Conservation (phyloP, 2,888 invertebrate species). For the Trachelus troglodyta region DNA sequence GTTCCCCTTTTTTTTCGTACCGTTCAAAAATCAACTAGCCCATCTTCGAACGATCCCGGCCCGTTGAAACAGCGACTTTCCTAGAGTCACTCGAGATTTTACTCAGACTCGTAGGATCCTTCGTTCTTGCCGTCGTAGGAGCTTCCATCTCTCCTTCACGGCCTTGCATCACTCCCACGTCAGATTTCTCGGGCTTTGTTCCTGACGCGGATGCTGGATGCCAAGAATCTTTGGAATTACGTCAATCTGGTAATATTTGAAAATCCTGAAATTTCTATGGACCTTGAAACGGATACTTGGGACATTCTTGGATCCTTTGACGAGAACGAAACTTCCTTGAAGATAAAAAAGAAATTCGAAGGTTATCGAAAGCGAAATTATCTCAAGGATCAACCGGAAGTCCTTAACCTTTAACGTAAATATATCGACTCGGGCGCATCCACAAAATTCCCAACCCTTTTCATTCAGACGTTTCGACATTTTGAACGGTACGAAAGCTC, state of each 20-base stretch:
- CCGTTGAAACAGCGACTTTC: neutral
- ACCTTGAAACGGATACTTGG: neutral
- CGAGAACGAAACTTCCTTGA: neutral
- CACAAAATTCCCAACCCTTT: constrained; percentile 35
- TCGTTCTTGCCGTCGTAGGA: neutral
- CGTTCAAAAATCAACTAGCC: neutral
- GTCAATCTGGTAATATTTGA: neutral
- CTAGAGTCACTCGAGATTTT: neutral
- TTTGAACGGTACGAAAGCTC: constrained; percentile 42
- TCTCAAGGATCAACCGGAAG: neutral
- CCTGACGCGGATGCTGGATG: neutral
- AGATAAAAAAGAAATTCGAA: neutral
- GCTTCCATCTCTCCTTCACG: neutral
- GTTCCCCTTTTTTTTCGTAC: neutral
- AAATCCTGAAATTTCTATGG: neutral
- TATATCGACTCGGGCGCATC: constrained; percentile 11
- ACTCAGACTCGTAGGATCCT: neutral
- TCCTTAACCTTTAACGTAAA: neutral
- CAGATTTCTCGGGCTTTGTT: neutral
- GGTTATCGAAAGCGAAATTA: neutral
- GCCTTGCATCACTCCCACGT: neutral
- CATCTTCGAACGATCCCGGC: neutral
- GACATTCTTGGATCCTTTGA: neutral
- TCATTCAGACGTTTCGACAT: constrained; percentile 49
- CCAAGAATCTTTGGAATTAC: neutral